Base-by-base conservation (phyloP, 2,888 invertebrate genomes). In the Hydrotaea cyrtoneurina region DNA sequence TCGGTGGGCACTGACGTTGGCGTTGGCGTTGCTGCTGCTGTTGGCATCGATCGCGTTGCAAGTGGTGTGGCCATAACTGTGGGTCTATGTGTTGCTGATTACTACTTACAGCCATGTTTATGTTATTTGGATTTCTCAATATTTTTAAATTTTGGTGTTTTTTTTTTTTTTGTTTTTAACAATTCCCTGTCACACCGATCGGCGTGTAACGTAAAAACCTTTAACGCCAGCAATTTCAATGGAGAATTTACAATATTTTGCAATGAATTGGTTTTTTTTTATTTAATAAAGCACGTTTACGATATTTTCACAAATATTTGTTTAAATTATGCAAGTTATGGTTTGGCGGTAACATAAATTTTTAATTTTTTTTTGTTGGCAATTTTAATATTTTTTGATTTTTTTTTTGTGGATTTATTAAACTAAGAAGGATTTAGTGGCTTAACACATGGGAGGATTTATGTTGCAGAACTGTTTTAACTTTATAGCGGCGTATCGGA, bases 71-170 rank as follows among this genome's bases (percentile, higher is more conserved):
- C 79, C 82, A 77, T 36, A 84, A 81, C 13, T 81, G 84, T 79
- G 72, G 78, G 46, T 55, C 78, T 76, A 76, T 57, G 26, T 64
- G 55, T 8, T 39, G 50, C 59, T 84, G 78, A 59, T 31, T 73
- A 50, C 59, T 82, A 69, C 73, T 79, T 77, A 77, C 50, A 77
- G 73, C 76, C 85, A 85, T 85, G 73, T 66, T 39, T 80, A 78
- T 59, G 39, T 50, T 75, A 21, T 76, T 50, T 75, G 5, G 57
- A 39, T 71, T 59, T 13, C 69, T 55, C 11, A 62, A 55, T 59
- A 26, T 78, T 69, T 19, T 78, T 46, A 13, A 46, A 17, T 43
- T 73, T 74, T 57, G 13, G n/a, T n/a, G n/a, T n/a, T n/a, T n/a
- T n/a, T n/a, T n/a, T n/a, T n/a, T n/a, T 13, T 53, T 55, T 72